Base-by-base conservation (phyloP, 1,140 invertebrate species). In the Philaenus spumarius region DNA sequence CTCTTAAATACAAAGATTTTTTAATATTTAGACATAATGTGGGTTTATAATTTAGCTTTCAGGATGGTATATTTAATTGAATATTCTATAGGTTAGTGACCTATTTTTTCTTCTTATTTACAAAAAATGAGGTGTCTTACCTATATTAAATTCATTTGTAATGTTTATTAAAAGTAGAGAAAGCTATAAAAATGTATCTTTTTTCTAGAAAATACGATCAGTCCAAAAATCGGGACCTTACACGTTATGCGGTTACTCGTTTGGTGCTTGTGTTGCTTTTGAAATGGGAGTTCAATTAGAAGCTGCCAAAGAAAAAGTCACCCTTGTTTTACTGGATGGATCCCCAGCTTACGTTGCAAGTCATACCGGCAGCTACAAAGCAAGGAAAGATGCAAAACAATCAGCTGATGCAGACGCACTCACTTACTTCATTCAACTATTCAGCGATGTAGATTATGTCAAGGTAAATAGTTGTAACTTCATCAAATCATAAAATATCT, bases 251-350 rank as follows among this genome's bases (percentile, higher is more conserved):
- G 96, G 95, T 2, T 98, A 98, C 72, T 98, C 95, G 0, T 98
- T 92, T 73, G 96, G 96, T 45, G 86, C 89, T 7, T 83, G 86
- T 57, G 83, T 98, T 9, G 93, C 90, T 3, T 92, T 95, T 69
- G 96, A 98, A 77, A 97, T 98, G 84, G 88, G 86, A 2, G 64
- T 86, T 9, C 84, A 90, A 66, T 71, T 97, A 23, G 90, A 97
- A 71, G 75, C 77, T 57, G 69, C 71, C 26, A 80, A 82, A 9
- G 81, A 87, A 66, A 72, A 75, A 23, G 77, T 80, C 0, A 75
- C 77, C n/a, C 71, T 93, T n/a, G 81, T 90, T 35, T 77, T 97
- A 48, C 75, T 97, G 40, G 95, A 97, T 75, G 95, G 95, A 17
- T 95, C 94, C 1, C 93, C 90, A 9, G 81, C 83, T n/a, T 97